Percentiles rank a stretch among this genome's conserved stretches.
Evolutionary conservation across 2,113 vertebrate species (phyloP).

Genomic region (Dasyprocta punctata): DNA sequence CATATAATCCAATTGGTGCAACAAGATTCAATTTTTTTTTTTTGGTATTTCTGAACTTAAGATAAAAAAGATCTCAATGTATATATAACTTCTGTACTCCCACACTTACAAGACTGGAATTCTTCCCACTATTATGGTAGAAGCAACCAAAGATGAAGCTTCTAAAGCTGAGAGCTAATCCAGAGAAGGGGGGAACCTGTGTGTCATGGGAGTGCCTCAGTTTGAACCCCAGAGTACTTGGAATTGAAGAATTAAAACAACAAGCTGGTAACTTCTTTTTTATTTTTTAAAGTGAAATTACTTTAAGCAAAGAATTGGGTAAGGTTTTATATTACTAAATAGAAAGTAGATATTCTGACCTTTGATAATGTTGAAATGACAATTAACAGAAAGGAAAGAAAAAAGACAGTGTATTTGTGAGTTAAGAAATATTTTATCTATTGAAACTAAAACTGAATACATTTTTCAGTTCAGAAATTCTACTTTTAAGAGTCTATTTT

Average conservation of each 20-base stretch:
- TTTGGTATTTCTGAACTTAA: neutral
- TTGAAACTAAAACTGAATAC: neutral
- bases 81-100: neutral
- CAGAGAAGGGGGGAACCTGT: neutral
- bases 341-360: neutral
- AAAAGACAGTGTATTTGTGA: neutral
- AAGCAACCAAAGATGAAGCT: neutral
- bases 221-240: neutral
- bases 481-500: neutral
- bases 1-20: neutral
- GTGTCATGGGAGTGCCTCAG: neutral
- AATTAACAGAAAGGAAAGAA: neutral
- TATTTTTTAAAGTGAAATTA: neutral
- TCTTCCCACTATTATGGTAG: neutral
- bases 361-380: neutral
- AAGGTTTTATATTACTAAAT: neutral
- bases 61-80: neutral
- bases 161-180: neutral
- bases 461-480: neutral
- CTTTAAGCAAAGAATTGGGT: neutral
- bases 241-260: neutral
- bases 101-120: neutral
- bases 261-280: neutral
- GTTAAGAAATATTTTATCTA: neutral
- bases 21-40: neutral